Evolutionary conservation across 2,113 vertebrate genomes (phyloP).

Genomic region (Pungitius pungitius): DNA sequence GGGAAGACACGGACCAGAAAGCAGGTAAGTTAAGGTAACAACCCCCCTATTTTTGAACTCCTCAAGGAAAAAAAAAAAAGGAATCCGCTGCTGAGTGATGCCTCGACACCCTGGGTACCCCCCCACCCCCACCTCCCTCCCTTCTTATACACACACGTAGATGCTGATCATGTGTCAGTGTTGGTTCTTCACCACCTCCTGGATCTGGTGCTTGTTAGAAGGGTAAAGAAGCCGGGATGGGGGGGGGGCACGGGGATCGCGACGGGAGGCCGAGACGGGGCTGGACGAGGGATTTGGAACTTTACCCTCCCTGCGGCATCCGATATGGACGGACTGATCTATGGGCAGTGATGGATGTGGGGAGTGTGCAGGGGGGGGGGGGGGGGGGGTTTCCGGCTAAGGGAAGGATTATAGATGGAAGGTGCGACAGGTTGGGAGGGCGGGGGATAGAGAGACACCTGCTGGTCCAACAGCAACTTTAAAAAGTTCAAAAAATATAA

Average conservation of each 20-base stretch:
- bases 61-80: conserved; percentile 52
- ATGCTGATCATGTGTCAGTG: conserved; percentile 78
- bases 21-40: conserved; percentile 83
- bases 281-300: conserved; percentile 68
- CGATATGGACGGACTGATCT: conserved; percentile 67
- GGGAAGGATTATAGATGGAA: conserved; percentile 30
- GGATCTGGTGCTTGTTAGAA: conserved; percentile 73
- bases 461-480: conserved; percentile 44
- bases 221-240: conserved; percentile 53
- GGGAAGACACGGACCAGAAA: conserved; percentile 97
- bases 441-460: conserved; percentile 48
- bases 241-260: conserved; percentile 58
- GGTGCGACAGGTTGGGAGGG: conserved; percentile 6
- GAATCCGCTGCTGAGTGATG: conserved; percentile 62
- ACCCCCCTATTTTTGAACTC: conserved; percentile 63
- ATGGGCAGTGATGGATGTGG: conserved; percentile 66
- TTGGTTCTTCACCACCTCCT: conserved; percentile 75
- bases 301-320: conserved; percentile 57
- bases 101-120: conserved; percentile 25
- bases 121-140: neutral
- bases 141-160: conserved; percentile 67
- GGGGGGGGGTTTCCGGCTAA: conserved; percentile 51
- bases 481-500: too few relatives aligned
- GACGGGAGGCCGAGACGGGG: conserved; percentile 40
- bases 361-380: too few relatives aligned